phyloP scores from a whole-genome alignment of 2,797 vertebrate species.

The Enteromius fasciolatus region DNA sequence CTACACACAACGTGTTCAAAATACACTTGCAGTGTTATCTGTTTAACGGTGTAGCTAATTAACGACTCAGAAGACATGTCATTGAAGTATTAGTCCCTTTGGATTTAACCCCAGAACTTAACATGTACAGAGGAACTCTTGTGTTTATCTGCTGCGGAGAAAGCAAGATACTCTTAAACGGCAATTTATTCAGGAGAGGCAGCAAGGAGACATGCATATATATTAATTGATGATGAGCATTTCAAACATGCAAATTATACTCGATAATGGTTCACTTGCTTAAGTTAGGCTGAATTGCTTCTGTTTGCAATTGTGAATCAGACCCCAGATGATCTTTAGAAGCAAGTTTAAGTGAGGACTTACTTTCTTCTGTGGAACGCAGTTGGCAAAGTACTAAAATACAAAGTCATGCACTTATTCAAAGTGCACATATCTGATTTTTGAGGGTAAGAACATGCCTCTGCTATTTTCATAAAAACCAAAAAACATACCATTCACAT shows the following conservation, averaged over 20 bases:
- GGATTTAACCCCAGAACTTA: not conserved
- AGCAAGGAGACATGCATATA: not conserved
- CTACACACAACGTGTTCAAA: not conserved
- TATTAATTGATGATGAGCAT: not conserved
- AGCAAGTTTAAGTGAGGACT: not conserved
- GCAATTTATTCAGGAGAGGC: not conserved
- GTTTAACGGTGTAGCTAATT: not conserved
- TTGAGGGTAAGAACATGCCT: too few species aligned
- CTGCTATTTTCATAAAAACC: too few species aligned
- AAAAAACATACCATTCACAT: too few species aligned
- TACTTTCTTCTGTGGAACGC: not conserved
- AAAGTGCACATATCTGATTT: too few species aligned
- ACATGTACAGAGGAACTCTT: not conserved
- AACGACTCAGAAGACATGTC: not conserved
- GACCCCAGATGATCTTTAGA: not conserved
- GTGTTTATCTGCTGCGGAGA: not conserved
- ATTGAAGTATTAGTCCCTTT: not conserved
- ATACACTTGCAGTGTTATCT: too few species aligned
- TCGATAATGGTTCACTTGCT: not conserved
- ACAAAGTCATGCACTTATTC: too few species aligned
- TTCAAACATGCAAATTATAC: not conserved
- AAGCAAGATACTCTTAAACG: not conserved
- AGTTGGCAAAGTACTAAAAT: not conserved
- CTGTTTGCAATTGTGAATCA: constrained; percentile 2
- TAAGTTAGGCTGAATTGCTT: not conserved